phyloP scores from a whole-genome alignment of 2,113 vertebrate species.

The Salvelinus namaycush region DNA sequence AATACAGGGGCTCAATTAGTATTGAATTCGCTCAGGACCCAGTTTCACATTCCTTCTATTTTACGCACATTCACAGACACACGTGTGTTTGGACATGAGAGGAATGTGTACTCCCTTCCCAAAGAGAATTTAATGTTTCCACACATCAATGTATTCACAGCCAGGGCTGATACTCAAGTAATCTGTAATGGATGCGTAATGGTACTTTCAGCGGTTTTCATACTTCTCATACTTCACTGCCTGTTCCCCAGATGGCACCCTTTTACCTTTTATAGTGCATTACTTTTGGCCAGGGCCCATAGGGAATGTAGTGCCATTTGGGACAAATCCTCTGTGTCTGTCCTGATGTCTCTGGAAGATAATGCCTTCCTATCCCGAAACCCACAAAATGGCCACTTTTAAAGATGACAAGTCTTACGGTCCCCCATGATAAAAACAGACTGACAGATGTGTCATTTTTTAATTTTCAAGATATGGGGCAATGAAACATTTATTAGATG shows the following conservation, averaged over 20 bases:
- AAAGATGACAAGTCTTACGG: neutral
- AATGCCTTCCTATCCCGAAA: neutral
- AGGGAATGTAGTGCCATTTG: too few species aligned
- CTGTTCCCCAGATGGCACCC: neutral
- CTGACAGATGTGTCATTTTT: too few species aligned
- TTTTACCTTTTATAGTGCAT: too few species aligned
- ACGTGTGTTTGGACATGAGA: conserved; percentile 62
- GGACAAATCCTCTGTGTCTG: too few species aligned
- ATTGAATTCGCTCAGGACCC: conserved; percentile 17
- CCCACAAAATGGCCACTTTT: neutral
- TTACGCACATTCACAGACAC: conserved; percentile 32
- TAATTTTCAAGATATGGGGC: too few species aligned
- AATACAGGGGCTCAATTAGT: conserved; percentile 43
- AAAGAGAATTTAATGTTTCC: conserved; percentile 25
- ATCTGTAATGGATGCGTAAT: neutral
- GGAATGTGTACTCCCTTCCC: conserved; percentile 43
- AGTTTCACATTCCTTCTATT: conserved; percentile 59
- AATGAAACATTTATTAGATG: too few species aligned
- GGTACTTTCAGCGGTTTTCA: neutral
- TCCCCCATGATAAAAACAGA: neutral
- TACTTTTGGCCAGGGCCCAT: too few species aligned
- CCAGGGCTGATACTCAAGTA: neutral
- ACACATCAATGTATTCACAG: conserved; percentile 21
- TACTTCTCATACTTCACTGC: neutral
- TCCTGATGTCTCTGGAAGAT: neutral